A percentile compares a stretch with the other conserved stretches of the same genome.
Evolutionary conservation across 2,797 vertebrate genomes (phyloP).

Genomic region (Pseudopleuronectes americanus): DNA sequence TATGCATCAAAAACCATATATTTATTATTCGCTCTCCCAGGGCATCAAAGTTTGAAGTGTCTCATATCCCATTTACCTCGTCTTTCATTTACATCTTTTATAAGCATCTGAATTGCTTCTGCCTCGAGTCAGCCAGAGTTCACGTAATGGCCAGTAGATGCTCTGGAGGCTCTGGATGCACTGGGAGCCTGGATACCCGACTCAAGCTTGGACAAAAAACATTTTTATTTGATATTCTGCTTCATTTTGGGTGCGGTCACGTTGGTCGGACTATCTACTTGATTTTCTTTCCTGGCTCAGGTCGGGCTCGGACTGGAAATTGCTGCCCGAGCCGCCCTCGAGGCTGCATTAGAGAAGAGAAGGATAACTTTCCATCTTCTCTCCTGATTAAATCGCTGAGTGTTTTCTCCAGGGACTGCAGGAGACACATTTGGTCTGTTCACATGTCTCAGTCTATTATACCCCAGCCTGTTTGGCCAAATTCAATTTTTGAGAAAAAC

Average conservation of each 20-base stretch:
- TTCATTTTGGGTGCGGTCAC: too few species aligned
- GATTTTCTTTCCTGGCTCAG: too few species aligned
- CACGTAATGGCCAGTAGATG: conserved; percentile 11
- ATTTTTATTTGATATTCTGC: too few species aligned
- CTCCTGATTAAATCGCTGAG: background rate
- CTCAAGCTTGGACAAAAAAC: too few species aligned
- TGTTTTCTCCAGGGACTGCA: background rate
- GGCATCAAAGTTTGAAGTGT: conserved; percentile 9
- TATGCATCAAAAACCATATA: background rate
- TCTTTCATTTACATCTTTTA: conserved; percentile 35
- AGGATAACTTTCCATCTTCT: too few species aligned
- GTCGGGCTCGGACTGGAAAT: too few species aligned
- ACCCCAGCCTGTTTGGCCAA: too few species aligned
- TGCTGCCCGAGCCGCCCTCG: too few species aligned
- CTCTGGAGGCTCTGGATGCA: background rate
- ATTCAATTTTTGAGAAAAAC: conserved; percentile 1
- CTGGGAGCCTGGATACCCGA: too few species aligned
- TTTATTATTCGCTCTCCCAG: background rate
- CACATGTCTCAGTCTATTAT: conserved; percentile 17
- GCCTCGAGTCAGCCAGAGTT: conserved; percentile 28
- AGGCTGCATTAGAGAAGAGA: too few species aligned
- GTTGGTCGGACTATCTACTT: too few species aligned
- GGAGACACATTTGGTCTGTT: conserved; percentile 9
- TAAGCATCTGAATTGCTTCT: conserved; percentile 26
- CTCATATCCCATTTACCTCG: conserved; percentile 1